Percentiles rank a stretch among this genome's conserved stretches.
Conservation (phyloP, 2,888 invertebrate species). For the Elysia crispata region DNA sequence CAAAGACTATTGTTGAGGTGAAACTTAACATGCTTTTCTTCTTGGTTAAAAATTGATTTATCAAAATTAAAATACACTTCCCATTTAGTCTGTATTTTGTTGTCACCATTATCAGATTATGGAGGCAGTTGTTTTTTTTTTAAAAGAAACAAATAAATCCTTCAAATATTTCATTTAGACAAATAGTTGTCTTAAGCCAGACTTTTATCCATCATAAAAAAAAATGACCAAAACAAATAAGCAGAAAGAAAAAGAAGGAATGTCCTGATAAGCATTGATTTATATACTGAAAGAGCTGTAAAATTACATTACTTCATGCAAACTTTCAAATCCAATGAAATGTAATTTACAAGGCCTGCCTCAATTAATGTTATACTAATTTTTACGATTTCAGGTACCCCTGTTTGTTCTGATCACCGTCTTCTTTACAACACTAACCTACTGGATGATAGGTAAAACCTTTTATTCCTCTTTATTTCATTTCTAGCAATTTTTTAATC, state of each 20-base stretch:
- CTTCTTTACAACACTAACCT: slow-evolving; percentile 88
- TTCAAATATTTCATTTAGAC: no score
- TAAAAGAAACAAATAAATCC: neutral
- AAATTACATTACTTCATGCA: no score
- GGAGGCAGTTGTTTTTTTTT: neutral
- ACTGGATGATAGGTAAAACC: slow-evolving; percentile 84
- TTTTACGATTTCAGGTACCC: slow-evolving; percentile 81
- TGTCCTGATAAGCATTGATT: no score
- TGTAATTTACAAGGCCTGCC: no score
- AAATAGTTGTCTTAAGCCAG: no score
- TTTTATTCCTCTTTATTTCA: neutral
- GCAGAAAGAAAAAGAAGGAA: no score
- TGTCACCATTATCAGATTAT: neutral
- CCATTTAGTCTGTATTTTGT: no score
- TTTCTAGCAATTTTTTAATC: no score
- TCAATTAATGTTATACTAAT: neutral
- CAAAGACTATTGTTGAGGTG: slow-evolving; percentile 72
- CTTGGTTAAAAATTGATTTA: neutral
- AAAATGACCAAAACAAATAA: no score
- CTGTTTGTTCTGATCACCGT: slow-evolving; percentile 90
- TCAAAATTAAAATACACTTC: no score
- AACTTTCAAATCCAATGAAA: no score
- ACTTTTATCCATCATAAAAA: neutral
- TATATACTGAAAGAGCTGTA: no score
- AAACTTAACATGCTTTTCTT: neutral